These are phyloP conservation scores for Lithophane leautieri DNA, from an alignment of 2,888 invertebrate genomes.

Conservation along the genomic window DNA sequence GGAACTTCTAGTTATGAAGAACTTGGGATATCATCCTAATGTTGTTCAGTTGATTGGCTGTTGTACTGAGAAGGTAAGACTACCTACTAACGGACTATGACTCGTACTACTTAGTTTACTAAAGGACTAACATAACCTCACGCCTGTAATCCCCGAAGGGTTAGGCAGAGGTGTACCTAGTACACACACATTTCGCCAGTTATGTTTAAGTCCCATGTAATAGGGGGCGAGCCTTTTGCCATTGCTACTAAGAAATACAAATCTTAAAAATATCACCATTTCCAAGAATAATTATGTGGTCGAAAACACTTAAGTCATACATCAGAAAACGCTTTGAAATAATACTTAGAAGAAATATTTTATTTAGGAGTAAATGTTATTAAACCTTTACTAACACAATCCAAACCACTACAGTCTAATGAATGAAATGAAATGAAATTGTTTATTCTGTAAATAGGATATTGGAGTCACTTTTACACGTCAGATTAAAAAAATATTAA, in stretches of 20 bases:
- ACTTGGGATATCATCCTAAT: conserved; percentile 96
- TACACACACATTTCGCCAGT: too few species aligned
- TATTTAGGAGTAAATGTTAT: background rate
- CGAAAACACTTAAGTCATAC: background rate
- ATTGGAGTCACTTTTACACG: too few species aligned
- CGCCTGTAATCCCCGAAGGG: too few species aligned
- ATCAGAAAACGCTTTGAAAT: background rate
- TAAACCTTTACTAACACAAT: background rate
- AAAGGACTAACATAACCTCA: too few species aligned
- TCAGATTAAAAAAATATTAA: too few species aligned
- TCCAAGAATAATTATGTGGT: conserved; percentile 1
- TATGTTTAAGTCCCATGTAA: too few species aligned
- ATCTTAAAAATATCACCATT: background rate
- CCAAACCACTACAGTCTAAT: background rate
- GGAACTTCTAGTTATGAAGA: conserved; percentile 97
- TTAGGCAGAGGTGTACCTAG: too few species aligned
- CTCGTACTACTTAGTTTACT: background rate
- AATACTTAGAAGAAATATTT: background rate
- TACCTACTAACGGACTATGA: background rate
- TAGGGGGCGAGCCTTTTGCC: too few species aligned
- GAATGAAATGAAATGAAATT: too few species aligned
- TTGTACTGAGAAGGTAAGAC: conserved; percentile 94
- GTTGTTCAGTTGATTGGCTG: conserved; percentile 96
- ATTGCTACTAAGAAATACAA: too few species aligned
- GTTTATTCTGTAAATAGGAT: too few species aligned